Base-by-base conservation (phyloP, 2,888 invertebrate species). In the Pantelozetes paolii region DNA sequence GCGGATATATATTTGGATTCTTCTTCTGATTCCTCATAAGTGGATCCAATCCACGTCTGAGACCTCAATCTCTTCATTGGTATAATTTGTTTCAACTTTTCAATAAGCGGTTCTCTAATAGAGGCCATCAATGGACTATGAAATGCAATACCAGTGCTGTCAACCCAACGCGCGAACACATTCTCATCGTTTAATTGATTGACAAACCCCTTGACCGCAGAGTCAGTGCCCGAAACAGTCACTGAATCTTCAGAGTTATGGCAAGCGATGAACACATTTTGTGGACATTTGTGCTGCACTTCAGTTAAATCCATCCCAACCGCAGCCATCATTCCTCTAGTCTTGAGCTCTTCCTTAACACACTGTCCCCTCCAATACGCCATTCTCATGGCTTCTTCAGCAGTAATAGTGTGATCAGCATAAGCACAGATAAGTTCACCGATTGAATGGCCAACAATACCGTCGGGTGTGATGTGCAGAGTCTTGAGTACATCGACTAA, bases 21-120 rank as follows among this genome's bases (percentile, higher is more conserved):
- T 88, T 86, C 77, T 86, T 86, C 95, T 95, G 86, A 84, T 83
- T 92, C 89, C 0, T 96, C 92, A 80, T 98, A 90, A 71, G 96
- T 96, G 28, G 94, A 91, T 76, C 94, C 94, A 74, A 98, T 86
- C 98, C 98, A 99, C 79, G 89, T 88, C 0, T 86, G 77, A 0
- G 90, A 88, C 77, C 98, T 87, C 77, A 88, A 88, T 82, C 89
- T 90, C 1, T 85, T 86, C 0, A 89, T 87, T 79, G 96, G 92
- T 73, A 95, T 86, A 79, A 87, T 87, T 79, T 92, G 88, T 88
- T 79, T 87, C 86, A 75, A 89, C 87, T 79, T 95, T 85, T 83
- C 88, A 89, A 30, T 92, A 91, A 71, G 90, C 93, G 48, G 91
- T 92, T 40, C 88, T 86, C 2, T 90, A 89, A 36, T 57, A 18